Percentiles rank a stretch among this genome's conserved stretches.
These are phyloP conservation scores for Hyalella azteca DNA, from an alignment of 2,888 invertebrate genomes.

Conservation along the genomic window DNA sequence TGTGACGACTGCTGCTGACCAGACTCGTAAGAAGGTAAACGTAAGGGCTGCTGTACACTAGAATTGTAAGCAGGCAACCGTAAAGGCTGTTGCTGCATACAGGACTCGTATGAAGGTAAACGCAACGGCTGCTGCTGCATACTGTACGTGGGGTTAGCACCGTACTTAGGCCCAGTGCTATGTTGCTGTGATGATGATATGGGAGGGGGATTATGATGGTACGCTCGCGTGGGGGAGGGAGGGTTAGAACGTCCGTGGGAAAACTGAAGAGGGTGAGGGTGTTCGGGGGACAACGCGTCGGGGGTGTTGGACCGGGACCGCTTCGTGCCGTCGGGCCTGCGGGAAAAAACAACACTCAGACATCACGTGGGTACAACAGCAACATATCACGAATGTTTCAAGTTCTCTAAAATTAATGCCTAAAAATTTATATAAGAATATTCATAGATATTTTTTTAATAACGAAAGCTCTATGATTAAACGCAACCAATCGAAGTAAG, in stretches of 20 bases:
- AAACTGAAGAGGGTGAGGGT: constrained; percentile 44
- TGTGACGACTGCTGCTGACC: background rate
- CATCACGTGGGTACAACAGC: too few species aligned
- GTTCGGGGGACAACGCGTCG: constrained; percentile 56
- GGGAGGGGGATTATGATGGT: constrained; percentile 52
- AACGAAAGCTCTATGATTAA: too few species aligned
- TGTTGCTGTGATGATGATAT: constrained; percentile 28
- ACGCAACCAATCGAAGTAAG: too few species aligned
- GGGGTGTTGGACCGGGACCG: constrained; percentile 56
- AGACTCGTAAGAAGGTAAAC: constrained; percentile 34
- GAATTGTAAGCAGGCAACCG: too few species aligned
- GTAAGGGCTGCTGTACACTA: constrained; percentile 69
- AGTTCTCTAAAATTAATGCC: too few species aligned
- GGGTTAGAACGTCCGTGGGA: constrained; percentile 42
- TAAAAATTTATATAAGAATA: too few species aligned
- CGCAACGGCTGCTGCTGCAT: constrained; percentile 76
- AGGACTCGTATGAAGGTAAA: constrained; percentile 34
- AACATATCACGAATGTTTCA: too few species aligned
- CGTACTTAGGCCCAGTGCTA: constrained; percentile 72
- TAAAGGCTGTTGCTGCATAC: background rate
- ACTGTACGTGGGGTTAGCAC: constrained; percentile 70
- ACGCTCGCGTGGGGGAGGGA: constrained; percentile 50
- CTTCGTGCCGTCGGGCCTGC: constrained; percentile 44
- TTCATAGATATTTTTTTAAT: too few species aligned
- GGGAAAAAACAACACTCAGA: too few species aligned